These are phyloP conservation scores for Rattus rattus DNA, from an alignment of 2,113 vertebrate species.

Conservation along the genomic window DNA sequence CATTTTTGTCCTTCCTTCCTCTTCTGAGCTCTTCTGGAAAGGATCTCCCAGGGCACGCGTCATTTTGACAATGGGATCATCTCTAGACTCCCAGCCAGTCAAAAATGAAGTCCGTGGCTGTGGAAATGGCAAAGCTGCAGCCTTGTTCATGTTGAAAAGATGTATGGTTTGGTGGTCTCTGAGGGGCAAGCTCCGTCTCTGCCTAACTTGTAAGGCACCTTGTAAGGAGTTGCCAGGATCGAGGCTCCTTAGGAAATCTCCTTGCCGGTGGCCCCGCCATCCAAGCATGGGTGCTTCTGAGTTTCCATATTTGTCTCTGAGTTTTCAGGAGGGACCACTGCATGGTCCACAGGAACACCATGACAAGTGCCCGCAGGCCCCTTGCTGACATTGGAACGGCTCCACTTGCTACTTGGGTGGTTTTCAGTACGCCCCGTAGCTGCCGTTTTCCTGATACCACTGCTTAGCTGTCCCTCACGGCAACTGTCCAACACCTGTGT, in stretches of 20 bases:
- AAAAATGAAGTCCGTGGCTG: neutral
- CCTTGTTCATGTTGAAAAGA: neutral
- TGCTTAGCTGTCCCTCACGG: accelerated
- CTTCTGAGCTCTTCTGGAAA: neutral
- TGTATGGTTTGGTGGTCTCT: neutral
- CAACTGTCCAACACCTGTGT: neutral
- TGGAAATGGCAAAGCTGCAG: neutral
- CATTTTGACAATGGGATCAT: accelerated
- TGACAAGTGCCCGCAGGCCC: neutral
- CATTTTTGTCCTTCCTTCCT: neutral
- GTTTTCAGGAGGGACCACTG: too few species aligned
- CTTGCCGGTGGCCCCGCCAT: neutral
- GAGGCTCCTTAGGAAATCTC: neutral
- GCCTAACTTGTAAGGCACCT: neutral
- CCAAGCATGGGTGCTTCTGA: neutral
- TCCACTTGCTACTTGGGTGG: neutral
- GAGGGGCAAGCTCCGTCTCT: neutral
- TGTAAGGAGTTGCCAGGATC: neutral
- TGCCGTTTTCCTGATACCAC: neutral
- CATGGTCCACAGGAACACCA: neutral
- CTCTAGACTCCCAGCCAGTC: too few species aligned
- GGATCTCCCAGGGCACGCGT: neutral
- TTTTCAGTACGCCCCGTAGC: accelerated
- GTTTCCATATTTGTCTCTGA: neutral
- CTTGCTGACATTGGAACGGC: accelerated